Evolutionary conservation across 2,888 invertebrate genomes (phyloP).

Genomic region (Drosophila hamatofila): DNA sequence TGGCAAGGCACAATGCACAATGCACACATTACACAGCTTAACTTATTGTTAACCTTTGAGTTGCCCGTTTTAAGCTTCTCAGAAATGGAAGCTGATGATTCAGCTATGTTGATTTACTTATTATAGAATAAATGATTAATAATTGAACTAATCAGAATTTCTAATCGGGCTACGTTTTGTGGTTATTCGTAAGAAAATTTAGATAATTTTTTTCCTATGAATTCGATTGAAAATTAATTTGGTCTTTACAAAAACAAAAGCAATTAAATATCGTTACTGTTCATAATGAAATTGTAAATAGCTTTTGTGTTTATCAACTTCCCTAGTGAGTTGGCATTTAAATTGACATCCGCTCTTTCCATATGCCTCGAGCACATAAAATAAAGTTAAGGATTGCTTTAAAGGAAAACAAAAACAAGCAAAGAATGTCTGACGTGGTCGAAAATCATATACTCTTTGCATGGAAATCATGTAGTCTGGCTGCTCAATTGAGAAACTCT

Average conservation of each 20-base stretch:
- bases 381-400: slow-evolving; percentile 7
- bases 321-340: slow-evolving; percentile 21
- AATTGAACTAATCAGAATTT: slow-evolving; percentile 1
- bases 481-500: neutral
- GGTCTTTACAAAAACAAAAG: neutral
- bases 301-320: slow-evolving; percentile 46
- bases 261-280: neutral
- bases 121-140: neutral
- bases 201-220: neutral
- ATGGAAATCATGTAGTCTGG: neutral
- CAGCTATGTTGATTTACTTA: slow-evolving; percentile 3
- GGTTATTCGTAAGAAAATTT: no score
- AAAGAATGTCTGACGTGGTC: neutral
- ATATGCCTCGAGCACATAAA: neutral
- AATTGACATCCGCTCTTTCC: slow-evolving; percentile 18
- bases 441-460: neutral
- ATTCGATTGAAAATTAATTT: neutral
- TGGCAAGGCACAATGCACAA: neutral
- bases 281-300: slow-evolving; percentile 22
- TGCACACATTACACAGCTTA: neutral
- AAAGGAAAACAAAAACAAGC: slow-evolving; percentile 7
- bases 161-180: neutral
- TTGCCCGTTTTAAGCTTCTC: neutral
- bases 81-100: slow-evolving; percentile 23
- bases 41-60: slow-evolving; percentile 8